Evolutionary conservation across 2,113 vertebrate species (phyloP).

Genomic region (Chiloscyllium plagiosum): DNA sequence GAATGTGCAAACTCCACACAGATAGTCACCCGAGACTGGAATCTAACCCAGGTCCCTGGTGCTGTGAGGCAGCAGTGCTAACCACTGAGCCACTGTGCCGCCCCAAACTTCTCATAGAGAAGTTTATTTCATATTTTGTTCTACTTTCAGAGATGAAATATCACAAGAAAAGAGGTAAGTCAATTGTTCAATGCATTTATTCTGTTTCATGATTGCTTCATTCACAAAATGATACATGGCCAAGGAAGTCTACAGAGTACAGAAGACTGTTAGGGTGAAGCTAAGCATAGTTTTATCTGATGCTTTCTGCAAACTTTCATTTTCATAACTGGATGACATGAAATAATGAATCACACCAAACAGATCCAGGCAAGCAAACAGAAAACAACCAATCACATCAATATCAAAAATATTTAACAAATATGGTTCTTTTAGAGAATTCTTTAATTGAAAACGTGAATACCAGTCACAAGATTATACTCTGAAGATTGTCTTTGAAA

Average conservation of each 20-base stretch:
- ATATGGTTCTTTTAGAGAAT: not conserved
- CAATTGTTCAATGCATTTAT: not conserved
- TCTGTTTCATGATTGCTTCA: not conserved
- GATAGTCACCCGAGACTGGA: too few relatives aligned
- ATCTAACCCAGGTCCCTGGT: too few relatives aligned
- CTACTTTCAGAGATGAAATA: not conserved
- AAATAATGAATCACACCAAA: not conserved
- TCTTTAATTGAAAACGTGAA: not conserved
- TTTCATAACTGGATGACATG: not conserved
- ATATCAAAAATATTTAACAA: not conserved
- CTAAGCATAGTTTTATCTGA: not conserved
- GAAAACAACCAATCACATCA: too few relatives aligned
- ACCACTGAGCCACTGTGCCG: too few relatives aligned
- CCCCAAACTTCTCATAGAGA: not conserved
- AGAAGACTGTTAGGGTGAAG: not conserved
- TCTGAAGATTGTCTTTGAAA: not conserved
- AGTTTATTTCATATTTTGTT: not conserved
- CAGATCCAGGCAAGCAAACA: not conserved
- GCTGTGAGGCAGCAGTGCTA: too few relatives aligned
- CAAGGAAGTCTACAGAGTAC: not conserved
- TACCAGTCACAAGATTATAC: not conserved
- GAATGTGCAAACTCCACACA: too few relatives aligned
- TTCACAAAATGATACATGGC: not conserved
- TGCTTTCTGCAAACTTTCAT: not conserved
- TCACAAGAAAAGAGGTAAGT: not conserved